Evolutionary conservation across 2,797 vertebrate species (phyloP), one percentile per base, ranked within the genome.

Genomic region (Fratercula arctica): DNA sequence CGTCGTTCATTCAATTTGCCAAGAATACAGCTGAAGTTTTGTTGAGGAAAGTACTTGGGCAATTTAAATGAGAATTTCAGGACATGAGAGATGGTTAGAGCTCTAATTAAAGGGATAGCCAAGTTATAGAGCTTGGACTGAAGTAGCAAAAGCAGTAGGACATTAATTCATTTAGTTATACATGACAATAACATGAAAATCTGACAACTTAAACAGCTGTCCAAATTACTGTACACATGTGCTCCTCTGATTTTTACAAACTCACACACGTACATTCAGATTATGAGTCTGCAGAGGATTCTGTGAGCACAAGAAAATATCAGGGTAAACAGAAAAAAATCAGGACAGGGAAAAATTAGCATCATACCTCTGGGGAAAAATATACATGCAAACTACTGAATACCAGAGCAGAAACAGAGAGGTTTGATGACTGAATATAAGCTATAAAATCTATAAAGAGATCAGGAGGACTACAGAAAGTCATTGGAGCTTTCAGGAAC

Each of bases 61-160:
- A 96, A 98, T 85, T 97, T 93, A 97, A 96, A 97, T 89, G 87
- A 95, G 85, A 90, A 93, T 97, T 96, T 97, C 77, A 96, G 97
- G 87, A 80, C 78, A 66, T 59, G 54, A 89, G 82, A 91, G 68
- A 80, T 63, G 46, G 63, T 83, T 51, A 75, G 76, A 96, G 45
- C 39, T 94, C 93, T 96, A 97, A 97, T 97, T 96, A 96, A 97
- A 97, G 70, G 37, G 84, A 66, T 28, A 88, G 61, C 7, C 79
- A 73, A 88, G 39, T 70, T 89, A 60, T 88, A 95, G 57, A 54
- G 13, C 23, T 72, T 60, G 56, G 93, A 87, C 41, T 84, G 77
- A 93, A 94, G 54, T 10, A 94, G 45, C 43, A 83, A 87, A 95
- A 96, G 67, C 45, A 81, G 68, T 33, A 95, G 78, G 91, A 95